phyloP scores from a whole-genome alignment of 35 echinoderm and acorn worm species.

The Chiridota heheva region DNA sequence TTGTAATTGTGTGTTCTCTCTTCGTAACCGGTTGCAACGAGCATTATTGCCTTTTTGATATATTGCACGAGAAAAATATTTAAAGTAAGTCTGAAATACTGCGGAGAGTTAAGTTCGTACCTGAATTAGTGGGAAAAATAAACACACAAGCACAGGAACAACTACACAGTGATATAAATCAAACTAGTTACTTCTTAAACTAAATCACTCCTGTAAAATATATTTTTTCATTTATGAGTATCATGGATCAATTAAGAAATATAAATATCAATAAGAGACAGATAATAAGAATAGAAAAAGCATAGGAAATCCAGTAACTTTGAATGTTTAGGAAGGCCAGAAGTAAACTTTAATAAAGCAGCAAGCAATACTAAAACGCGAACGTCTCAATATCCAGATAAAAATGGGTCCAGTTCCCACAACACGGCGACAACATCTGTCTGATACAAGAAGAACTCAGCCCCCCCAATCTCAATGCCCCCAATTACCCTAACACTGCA shows the following conservation, averaged over 20 bases:
- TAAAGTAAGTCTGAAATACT: conserved; percentile 16
- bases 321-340: too few relatives aligned
- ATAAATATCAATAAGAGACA: background rate
- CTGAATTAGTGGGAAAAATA: background rate
- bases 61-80: conserved; percentile 15
- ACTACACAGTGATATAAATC: conserved; percentile 5
- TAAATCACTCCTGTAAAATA: conserved; percentile 14
- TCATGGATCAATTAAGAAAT: conserved; percentile 8
- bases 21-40: background rate
- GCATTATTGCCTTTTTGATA: conserved; percentile 34
- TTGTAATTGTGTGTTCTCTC: too few relatives aligned
- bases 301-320: background rate
- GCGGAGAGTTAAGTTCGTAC: conserved; percentile 21
- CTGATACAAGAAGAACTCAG: too few relatives aligned
- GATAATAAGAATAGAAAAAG: too few relatives aligned
- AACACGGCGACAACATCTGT: too few relatives aligned
- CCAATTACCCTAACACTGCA: too few relatives aligned
- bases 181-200: conserved; percentile 7
- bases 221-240: conserved; percentile 14
- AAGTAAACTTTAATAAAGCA: too few relatives aligned
- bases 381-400: too few relatives aligned
- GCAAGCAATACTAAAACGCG: too few relatives aligned
- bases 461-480: too few relatives aligned
- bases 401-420: too few relatives aligned
- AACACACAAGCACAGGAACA: conserved; percentile 37